These are phyloP conservation scores for Andrena praecox DNA, from an alignment of 2,888 invertebrate species.

Conservation along the genomic window DNA sequence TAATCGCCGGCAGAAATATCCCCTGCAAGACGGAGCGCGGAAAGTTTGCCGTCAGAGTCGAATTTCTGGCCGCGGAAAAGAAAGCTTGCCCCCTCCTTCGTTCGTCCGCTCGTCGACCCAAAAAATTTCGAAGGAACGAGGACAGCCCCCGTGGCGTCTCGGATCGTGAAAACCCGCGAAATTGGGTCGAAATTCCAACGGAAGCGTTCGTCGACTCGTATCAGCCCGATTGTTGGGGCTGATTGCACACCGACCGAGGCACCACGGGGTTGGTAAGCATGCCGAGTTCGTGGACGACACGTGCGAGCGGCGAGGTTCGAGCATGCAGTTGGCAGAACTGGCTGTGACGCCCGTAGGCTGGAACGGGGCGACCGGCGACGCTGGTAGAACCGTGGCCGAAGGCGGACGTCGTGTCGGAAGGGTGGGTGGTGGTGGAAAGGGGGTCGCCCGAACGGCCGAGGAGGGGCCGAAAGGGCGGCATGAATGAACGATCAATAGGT, in stretches of 20 bases:
- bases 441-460: slow-evolving; percentile 61
- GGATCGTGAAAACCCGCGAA: slow-evolving; percentile 35
- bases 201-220: slow-evolving; percentile 37
- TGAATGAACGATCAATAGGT: slow-evolving; percentile 84
- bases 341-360: slow-evolving; percentile 61
- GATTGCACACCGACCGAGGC: slow-evolving; percentile 29
- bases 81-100: background rate
- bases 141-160: slow-evolving; percentile 43
- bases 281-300: slow-evolving; percentile 65
- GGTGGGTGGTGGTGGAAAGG: slow-evolving; percentile 51
- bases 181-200: slow-evolving; percentile 52
- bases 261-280: slow-evolving; percentile 65
- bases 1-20: slow-evolving; percentile 11
- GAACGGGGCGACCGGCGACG: slow-evolving; percentile 54
- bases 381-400: slow-evolving; percentile 55
- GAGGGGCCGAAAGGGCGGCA: slow-evolving; percentile 78
- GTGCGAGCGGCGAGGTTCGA: slow-evolving; percentile 72
- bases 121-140: slow-evolving; percentile 40
- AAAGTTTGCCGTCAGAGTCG: background rate
- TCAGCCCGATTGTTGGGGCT: slow-evolving; percentile 32
- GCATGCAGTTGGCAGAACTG: slow-evolving; percentile 78
- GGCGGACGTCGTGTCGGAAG: slow-evolving; percentile 48
- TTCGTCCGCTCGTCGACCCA: slow-evolving; percentile 15
- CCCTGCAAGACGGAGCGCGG: background rate
- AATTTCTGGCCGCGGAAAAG: slow-evolving; percentile 8